Conservation (phyloP, 30 jellyfish, hydroid and myxozoan species). For the Hydractinia symbiolongicarpus region DNA sequence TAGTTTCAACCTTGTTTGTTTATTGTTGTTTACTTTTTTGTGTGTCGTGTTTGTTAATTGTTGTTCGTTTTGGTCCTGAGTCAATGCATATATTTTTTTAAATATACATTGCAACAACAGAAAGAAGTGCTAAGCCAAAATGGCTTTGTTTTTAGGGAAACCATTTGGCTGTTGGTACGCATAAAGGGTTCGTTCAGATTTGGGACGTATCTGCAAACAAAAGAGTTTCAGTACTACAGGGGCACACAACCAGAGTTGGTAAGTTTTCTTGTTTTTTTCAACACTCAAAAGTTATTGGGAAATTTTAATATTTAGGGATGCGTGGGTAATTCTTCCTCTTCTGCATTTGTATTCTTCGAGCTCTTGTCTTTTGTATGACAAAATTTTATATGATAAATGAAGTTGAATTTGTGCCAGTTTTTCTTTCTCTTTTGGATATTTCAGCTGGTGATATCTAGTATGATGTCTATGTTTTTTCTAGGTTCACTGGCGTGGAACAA, state of each 20-base stretch:
- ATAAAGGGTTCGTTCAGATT: conserved; percentile 67
- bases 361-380: too few species aligned
- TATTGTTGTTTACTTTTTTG: background rate
- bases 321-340: too few species aligned
- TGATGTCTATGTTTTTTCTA: background rate
- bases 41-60: background rate
- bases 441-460: background rate
- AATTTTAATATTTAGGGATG: background rate
- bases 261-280: conserved; percentile 4
- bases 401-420: too few species aligned
- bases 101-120: too few species aligned
- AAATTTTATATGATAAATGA: too few species aligned
- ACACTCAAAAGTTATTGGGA: background rate
- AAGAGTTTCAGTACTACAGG: conserved; percentile 57
- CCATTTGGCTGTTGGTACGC: conserved; percentile 83
- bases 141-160: conserved; percentile 45
- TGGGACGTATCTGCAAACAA: conserved; percentile 76
- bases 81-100: too few species aligned
- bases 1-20: background rate
- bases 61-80: too few species aligned
- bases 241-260: conserved; percentile 86
- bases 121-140: too few species aligned
- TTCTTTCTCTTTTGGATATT: too few species aligned
- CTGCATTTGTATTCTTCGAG: too few species aligned
- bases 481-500: conserved; percentile 96